Conservation (phyloP, 2,888 invertebrate species). For the Pammene fasciana region DNA sequence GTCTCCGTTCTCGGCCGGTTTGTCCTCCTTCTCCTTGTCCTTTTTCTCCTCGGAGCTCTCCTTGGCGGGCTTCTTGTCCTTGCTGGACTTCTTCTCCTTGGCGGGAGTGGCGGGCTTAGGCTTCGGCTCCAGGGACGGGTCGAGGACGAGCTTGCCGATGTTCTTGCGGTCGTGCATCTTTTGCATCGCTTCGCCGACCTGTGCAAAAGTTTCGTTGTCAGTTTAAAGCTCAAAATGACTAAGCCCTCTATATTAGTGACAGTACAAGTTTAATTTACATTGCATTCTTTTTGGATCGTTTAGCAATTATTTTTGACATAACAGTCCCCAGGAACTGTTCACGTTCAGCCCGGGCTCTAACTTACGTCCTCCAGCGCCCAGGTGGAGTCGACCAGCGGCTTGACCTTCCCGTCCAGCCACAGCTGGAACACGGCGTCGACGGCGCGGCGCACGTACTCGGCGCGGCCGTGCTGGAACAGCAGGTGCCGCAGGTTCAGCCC, state of each 20-base stretch:
- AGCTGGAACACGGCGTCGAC: constrained; percentile 89
- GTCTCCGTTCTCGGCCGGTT: constrained; percentile 66
- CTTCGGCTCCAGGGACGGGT: constrained; percentile 90
- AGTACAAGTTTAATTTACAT: no score
- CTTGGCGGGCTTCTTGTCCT: constrained; percentile 86
- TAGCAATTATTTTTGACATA: no score
- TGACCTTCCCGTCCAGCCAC: constrained; percentile 91
- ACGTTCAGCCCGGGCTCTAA: constrained; percentile 43
- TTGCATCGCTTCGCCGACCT: constrained; percentile 95
- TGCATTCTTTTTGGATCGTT: no score
- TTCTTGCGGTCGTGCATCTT: constrained; percentile 96
- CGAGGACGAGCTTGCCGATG: constrained; percentile 93
- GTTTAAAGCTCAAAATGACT: neutral
- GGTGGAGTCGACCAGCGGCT: constrained; percentile 91
- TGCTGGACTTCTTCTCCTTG: constrained; percentile 88
- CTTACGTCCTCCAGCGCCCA: constrained; percentile 94
- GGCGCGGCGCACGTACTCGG: constrained; percentile 87
- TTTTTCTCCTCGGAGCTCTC: constrained; percentile 88
- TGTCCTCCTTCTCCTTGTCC: constrained; percentile 81
- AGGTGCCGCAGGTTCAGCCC: constrained; percentile 93
- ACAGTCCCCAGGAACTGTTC: no score
- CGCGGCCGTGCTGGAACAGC: constrained; percentile 90
- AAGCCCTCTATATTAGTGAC: no score
- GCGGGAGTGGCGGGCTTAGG: constrained; percentile 91
- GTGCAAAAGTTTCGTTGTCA: constrained; percentile 21